Base-by-base conservation (phyloP, 1,140 invertebrate species). In the Andrena cerasifolii region DNA sequence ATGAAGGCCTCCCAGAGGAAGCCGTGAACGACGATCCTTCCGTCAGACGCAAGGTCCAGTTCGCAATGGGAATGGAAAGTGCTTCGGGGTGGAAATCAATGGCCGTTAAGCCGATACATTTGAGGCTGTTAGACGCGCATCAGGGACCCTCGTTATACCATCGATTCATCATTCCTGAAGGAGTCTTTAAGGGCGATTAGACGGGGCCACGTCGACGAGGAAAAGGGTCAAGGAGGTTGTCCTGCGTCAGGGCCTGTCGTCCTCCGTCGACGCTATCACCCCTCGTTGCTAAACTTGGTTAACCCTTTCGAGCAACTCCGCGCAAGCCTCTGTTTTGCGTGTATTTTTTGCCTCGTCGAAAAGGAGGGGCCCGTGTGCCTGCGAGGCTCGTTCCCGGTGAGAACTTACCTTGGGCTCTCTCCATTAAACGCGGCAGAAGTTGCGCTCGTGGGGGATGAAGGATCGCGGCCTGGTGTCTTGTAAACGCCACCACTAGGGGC, bases 131-230 rank as follows among this genome's bases (percentile, higher is more conserved):
- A 5, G 24, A 40, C 33, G 40, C 14, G 51, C 40, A 14, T 5
- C 47, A 45, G 56, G 24, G 61, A 74, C 74, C 79, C 84, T 84
- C 82, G 82, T 87, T 84, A 86, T 82, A 78, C 77, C 65, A 43
- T 59, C 84, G 68, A 87, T 82, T 83, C 82, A 80, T 86, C 86
- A 85, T 82, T 87, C 71, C 40, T 40, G 24, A 61, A 65, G 72
- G 72, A 78, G 73, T 79, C 78, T 80, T 77, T 79, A 86, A 75
- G 80, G 68, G 70, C 76, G 78, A 79, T 83, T 83, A 84, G 70
- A 74, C 56, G 16, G 40, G n/a, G 18, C 33, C 16, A 56, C 54
- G 62, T 76, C 65, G 56, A 62, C 43, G 56, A 76, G 65, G 54
- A 75, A 66, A 47, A 65, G 72, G 67, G 75, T 71, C 66, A 71